Base-by-base conservation (phyloP, 2,888 invertebrate species). In the Aelia acuminata region DNA sequence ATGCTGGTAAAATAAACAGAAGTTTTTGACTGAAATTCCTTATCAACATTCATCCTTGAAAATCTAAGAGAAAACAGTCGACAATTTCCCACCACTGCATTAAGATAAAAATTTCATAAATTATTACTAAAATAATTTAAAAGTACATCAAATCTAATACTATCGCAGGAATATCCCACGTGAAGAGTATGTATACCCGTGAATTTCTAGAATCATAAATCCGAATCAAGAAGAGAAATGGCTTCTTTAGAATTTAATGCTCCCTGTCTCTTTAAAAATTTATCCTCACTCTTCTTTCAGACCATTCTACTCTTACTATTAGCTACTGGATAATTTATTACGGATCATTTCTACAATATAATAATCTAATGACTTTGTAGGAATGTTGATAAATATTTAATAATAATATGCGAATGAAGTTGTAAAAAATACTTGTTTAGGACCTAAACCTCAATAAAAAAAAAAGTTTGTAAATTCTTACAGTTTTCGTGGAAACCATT, bases 171-270 rank as follows among this genome's bases (percentile, higher is more conserved):
- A 43, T 43, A 80, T 80, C n/a, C 15, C 1, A 39, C 18, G 1
- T 80, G 18, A 0, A n/a, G n/a, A 35, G 43, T 22, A 80, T 47
- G 22, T n/a, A 43, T 39, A 11, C 11, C n/a, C 22, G 80, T 80
- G n/a, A 80, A 80, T 80, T 80, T 43, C 80, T 35, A 47, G 80
- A 43, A 80, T 80, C 80, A 47, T 80, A 80, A 80, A 80, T 80
- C 80, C 22, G 80, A 43, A 80, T 43, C 80, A 39, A 7, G 43
- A 80, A 80, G 80, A 80, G 43, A n/a, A 47, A 80, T 80, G 43
- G 80, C 43, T 47, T 80, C 80, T 80, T 80, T 80, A 80, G 80
- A 43, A 43, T 80, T 80, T 80, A 80, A 80, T 80, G 80, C 43
- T 47, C 35, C n/a, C 43, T 39, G 43, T 80, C 80, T 47, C 11